Conservation (phyloP, 2,888 invertebrate genomes). For the Anoncus sp. region DNA sequence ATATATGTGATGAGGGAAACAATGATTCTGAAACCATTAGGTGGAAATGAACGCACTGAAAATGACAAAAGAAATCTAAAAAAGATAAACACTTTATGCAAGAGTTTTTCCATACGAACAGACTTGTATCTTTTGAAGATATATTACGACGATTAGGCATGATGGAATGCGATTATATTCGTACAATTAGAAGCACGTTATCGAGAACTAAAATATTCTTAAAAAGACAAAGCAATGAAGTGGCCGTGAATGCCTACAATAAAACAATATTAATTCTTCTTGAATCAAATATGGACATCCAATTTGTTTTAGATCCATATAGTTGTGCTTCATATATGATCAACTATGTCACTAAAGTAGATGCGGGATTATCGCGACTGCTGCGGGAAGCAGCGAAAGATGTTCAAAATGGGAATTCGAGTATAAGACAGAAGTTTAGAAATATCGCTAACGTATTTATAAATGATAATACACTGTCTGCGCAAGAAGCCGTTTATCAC, state of each 20-base stretch:
- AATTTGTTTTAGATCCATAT: constrained; percentile 59
- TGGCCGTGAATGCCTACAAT: constrained; percentile 58
- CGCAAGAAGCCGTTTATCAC: constrained; percentile 69
- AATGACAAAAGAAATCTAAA: too few species aligned
- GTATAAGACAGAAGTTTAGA: constrained; percentile 63
- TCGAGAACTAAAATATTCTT: constrained; percentile 32
- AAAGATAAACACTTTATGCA: too few species aligned
- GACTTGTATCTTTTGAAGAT: too few species aligned
- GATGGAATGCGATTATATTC: constrained; percentile 11
- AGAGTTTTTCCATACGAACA: too few species aligned
- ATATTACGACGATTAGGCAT: too few species aligned
- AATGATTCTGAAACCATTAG: too few species aligned
- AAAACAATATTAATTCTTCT: constrained; percentile 47
- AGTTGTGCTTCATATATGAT: constrained; percentile 56
- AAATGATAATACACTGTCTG: constrained; percentile 64
- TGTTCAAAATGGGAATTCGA: constrained; percentile 58
- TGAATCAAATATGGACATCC: constrained; percentile 60
- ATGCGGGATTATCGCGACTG: constrained; percentile 56
- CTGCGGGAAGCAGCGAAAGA: constrained; percentile 61
- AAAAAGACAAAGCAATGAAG: constrained; percentile 41
- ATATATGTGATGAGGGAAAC: too few species aligned
- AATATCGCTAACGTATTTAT: constrained; percentile 65
- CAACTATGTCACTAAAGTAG: constrained; percentile 56
- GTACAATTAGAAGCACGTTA: constrained; percentile 34
- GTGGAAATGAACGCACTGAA: too few species aligned